Base-by-base conservation (phyloP, 2,888 invertebrate species). In the Nasonovia ribisnigri region DNA sequence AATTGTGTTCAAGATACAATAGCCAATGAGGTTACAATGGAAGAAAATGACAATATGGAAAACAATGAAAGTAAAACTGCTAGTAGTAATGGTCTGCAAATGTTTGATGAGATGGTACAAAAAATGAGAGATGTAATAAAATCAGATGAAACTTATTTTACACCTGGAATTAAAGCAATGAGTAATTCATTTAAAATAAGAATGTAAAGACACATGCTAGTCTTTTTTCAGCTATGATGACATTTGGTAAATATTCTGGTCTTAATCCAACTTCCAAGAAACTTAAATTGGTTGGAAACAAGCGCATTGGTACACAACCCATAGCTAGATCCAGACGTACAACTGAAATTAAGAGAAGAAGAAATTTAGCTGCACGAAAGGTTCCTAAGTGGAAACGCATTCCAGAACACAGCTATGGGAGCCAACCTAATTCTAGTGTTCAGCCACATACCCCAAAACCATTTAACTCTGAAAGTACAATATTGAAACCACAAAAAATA, bases 231-330 rank as follows among this genome's bases (percentile, higher is more conserved):
- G 57, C 88, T 51, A 48, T 88, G 51, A 48, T 48, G 48, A 51
- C 88, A 51, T 88, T 88, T 48, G 48, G 88, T n/a, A 88, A 36
- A 48, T 88, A 88, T 88, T 88, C 88, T 51, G 88, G 88, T 51
- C 29, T 88, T 48, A 51, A 88, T 88, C 48, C 48, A 48, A 46
- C 29, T n/a, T 88, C 48, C 46, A 51, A 88, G 46, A 46, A 51
- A 46, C 51, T 48, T 51, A 88, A 88, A 88, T 88, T 88, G 20
- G 20, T 48, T 29, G 88, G 88, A 46, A 88, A 88, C 36, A 88
- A 88, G 36, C 88, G 16, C 48, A 88, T 88, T 51, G 88, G 88
- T 48, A 88, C 88, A 51, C 84, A 84, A 43, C 84, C 84, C 42
- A 84, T 29, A 26, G 57, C 26, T 29, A 60, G 26, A 60, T 60